Base-by-base conservation (phyloP, 2,888 invertebrate genomes). In the Agonopterix alstromeriana region DNA sequence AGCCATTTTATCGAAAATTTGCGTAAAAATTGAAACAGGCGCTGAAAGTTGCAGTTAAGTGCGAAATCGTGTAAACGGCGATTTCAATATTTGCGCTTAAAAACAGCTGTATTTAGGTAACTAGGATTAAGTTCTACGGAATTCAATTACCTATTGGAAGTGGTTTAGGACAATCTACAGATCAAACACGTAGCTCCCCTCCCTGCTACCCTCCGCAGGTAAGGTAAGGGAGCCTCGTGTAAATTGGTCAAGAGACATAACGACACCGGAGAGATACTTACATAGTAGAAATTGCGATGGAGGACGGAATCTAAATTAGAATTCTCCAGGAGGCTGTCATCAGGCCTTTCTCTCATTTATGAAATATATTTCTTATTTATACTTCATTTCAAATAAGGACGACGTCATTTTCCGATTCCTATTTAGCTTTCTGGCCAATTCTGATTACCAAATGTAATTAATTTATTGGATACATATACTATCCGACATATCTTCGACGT, bases 311-410 rank as follows among this genome's bases (percentile, higher is more conserved):
- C 48, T 38, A 48, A 48, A 48, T 48, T 36, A 48, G 40, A 48
- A 48, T 48, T 48, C 43, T 44, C 35, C 10, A 36, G 38, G 35
- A 10, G 46, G 11, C 42, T 38, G 41, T 41, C 35, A 42, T 12
- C 27, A 42, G 35, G 12, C 12, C n/a, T 17, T 42, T 4, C 12
- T 11, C n/a, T 10, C 11, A 12, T 42, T 35, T 46, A 10, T 10
- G 40, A 46, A 42, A 46, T 35, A 42, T 42, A 8, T 35, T 7
- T 42, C 42, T 42, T 42, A 58, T 60, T 65, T 64, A n/a, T n/a
- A n/a, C n/a, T n/a, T n/a, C n/a, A n/a, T n/a, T n/a, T n/a, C n/a
- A n/a, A n/a, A n/a, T n/a, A n/a, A n/a, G n/a, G n/a, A n/a, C n/a
- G n/a, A n/a, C n/a, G n/a, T n/a, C n/a, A n/a, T n/a, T n/a, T n/a